These are phyloP conservation scores for Trematomus bernacchii DNA, from an alignment of 2,797 vertebrate species.

Conservation along the genomic window DNA sequence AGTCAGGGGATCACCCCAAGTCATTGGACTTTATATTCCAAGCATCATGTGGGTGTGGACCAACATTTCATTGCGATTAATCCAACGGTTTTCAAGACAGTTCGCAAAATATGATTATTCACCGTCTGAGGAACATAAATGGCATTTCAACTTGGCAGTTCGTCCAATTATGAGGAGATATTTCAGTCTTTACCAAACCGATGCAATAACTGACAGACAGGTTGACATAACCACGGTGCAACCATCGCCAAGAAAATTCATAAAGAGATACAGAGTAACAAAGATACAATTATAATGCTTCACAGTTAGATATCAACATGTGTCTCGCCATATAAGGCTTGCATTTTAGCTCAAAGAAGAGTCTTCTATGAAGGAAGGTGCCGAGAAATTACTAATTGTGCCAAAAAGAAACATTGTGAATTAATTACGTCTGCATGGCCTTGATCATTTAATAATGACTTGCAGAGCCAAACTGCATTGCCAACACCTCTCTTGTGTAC, in stretches of 20 bases:
- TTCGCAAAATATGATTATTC: background rate
- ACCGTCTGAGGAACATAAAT: background rate
- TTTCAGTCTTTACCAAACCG: background rate
- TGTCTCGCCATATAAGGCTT: background rate
- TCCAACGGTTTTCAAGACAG: background rate
- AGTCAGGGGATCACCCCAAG: background rate
- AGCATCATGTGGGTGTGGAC: background rate
- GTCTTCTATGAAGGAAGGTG: background rate
- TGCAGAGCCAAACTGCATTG: background rate
- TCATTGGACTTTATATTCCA: background rate
- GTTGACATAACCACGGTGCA: fast-evolving
- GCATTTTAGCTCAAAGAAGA: conserved; percentile 18
- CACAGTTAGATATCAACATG: conserved; percentile 1
- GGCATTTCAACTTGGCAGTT: background rate
- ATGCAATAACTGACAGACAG: background rate
- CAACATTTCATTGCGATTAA: background rate
- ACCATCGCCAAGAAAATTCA: background rate
- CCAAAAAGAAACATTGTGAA: background rate
- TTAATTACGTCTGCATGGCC: conserved; percentile 9
- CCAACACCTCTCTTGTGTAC: background rate
- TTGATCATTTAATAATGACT: conserved; percentile 26
- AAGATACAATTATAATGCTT: background rate
- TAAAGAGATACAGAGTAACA: background rate
- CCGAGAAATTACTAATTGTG: conserved; percentile 5
- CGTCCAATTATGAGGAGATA: background rate